Evolutionary conservation across 2,797 vertebrate genomes (phyloP).

Genomic region (Menidia menidia): DNA sequence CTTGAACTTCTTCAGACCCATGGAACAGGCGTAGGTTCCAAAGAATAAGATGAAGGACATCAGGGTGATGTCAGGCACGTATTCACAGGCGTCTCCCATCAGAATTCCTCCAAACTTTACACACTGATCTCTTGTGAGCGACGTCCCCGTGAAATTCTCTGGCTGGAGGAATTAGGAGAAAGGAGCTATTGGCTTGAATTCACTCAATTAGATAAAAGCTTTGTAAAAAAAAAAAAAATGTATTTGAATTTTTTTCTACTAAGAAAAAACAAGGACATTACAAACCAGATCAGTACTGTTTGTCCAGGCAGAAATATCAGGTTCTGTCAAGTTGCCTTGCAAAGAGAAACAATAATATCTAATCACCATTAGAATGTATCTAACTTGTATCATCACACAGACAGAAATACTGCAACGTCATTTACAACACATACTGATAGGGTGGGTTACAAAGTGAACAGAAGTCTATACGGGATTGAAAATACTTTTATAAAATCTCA

Average conservation of each 20-base stretch:
- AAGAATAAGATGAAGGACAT: slow-evolving; percentile 98
- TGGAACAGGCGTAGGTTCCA: slow-evolving; percentile 96
- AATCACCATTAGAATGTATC: slow-evolving; percentile 11
- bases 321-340: slow-evolving; percentile 74
- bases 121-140: slow-evolving; percentile 87
- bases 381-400: slow-evolving; percentile 1
- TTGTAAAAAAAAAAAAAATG: too few relatives aligned
- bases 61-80: slow-evolving; percentile 94
- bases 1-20: slow-evolving; percentile 98
- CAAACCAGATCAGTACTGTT: slow-evolving; percentile 80
- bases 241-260: too few relatives aligned
- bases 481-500: slow-evolving; percentile 35
- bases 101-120: slow-evolving; percentile 83
- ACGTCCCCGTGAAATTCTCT: slow-evolving; percentile 86
- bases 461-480: slow-evolving; percentile 40
- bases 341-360: slow-evolving; percentile 40
- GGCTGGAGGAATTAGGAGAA: slow-evolving; percentile 63
- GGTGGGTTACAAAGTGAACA: slow-evolving; percentile 57
- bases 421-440: slow-evolving; percentile 36
- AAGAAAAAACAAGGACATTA: slow-evolving; percentile 6
- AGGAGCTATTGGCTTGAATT: not conserved
- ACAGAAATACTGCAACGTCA: slow-evolving; percentile 15
- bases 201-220: not conserved
- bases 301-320: slow-evolving; percentile 47
- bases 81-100: slow-evolving; percentile 86